These are phyloP conservation scores for Armadillidium nasatum DNA, from an alignment of 1,140 invertebrate species.

Conservation along the genomic window DNA sequence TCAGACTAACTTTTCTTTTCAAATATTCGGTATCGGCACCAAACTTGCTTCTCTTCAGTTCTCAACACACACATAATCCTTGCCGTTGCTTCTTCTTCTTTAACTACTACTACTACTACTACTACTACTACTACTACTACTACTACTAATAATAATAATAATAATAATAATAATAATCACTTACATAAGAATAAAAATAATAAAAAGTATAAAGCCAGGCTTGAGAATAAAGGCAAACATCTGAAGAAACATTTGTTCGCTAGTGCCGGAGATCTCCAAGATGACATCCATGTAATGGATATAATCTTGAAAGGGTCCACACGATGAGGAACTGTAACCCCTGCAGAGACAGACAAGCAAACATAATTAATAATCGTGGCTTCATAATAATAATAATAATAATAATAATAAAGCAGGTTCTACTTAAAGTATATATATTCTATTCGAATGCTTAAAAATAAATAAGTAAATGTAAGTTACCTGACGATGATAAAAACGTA, in stretches of 20 bases:
- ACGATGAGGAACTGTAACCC: conserved; percentile 51
- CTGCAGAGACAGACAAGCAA: conserved; percentile 43
- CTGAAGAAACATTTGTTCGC: background rate
- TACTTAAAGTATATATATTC: too few relatives aligned
- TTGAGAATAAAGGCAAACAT: background rate
- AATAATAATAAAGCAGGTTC: too few relatives aligned
- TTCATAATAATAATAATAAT: too few relatives aligned
- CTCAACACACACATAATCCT: too few relatives aligned
- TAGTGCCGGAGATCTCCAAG: background rate
- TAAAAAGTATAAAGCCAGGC: conserved; percentile 43
- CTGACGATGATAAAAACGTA: conserved; percentile 59
- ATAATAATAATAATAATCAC: background rate
- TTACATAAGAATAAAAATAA: conserved; percentile 13
- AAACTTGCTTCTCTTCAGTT: too few relatives aligned
- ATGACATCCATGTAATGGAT: background rate
- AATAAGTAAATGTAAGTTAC: too few relatives aligned
- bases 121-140: too few relatives aligned
- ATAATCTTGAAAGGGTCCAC: conserved; percentile 53
- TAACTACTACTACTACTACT: too few relatives aligned
- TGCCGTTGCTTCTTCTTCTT: too few relatives aligned
- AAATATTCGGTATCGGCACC: too few relatives aligned
- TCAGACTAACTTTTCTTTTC: too few relatives aligned
- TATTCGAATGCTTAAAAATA: conserved; percentile 34
- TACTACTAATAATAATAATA: background rate
- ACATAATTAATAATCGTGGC: too few relatives aligned